Percentiles rank a stretch among this genome's conserved stretches.
Evolutionary conservation across 1,140 invertebrate genomes (phyloP).

Genomic region (Hyposmocoma kahamanoa): DNA sequence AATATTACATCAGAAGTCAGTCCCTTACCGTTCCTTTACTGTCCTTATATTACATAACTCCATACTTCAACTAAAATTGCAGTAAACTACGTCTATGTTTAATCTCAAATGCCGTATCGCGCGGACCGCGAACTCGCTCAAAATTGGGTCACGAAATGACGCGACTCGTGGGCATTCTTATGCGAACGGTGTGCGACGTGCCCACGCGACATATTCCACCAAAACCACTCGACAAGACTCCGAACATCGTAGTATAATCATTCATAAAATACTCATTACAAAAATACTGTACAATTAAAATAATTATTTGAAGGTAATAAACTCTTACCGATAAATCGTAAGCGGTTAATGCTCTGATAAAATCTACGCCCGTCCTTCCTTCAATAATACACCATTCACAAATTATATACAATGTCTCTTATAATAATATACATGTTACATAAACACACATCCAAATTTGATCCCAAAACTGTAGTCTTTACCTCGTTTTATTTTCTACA

Average conservation of each 20-base stretch:
- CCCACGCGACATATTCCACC: conserved; percentile 1
- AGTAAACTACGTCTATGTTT: conserved; percentile 58
- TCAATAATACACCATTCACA: conserved; percentile 68
- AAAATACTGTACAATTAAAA: conserved; percentile 72
- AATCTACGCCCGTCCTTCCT: conserved; percentile 38
- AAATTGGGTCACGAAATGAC: neutral
- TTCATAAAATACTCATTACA: conserved; percentile 68
- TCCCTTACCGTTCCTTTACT: conserved; percentile 57
- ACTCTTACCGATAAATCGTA: conserved; percentile 48
- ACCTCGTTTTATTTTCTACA: conserved; percentile 71
- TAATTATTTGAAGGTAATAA: conserved; percentile 63
- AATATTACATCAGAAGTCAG: conserved; percentile 68
- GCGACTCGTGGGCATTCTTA: neutral
- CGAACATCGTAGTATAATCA: conserved; percentile 21
- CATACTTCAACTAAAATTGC: conserved; percentile 57
- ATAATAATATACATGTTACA: conserved; percentile 63
- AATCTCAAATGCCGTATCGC: conserved; percentile 48
- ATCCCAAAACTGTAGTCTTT: conserved; percentile 73
- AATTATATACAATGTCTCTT: conserved; percentile 68
- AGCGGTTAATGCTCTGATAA: conserved; percentile 48
- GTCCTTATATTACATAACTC: conserved; percentile 65
- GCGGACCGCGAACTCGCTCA: neutral
- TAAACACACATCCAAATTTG: conserved; percentile 71
- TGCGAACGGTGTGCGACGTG: neutral
- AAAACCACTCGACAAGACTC: conserved; percentile 15